These are phyloP conservation scores for Eclectus roratus DNA, from an alignment of 2,113 vertebrate species.

Conservation along the genomic window DNA sequence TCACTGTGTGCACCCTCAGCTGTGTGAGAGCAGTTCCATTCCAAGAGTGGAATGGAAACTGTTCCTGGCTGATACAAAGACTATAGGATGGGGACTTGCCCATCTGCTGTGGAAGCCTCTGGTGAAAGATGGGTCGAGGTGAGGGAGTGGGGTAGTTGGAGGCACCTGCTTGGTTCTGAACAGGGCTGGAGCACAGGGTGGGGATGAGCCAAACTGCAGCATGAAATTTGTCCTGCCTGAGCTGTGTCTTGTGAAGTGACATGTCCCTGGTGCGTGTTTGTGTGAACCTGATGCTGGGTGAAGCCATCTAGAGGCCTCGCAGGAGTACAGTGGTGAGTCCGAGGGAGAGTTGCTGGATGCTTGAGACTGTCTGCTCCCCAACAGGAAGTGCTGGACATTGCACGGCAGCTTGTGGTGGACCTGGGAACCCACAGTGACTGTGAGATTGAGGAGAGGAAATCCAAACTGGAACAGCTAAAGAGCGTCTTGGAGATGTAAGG, in stretches of 20 bases:
- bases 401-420: conserved; percentile 88
- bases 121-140: not conserved
- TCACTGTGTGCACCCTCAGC: accelerated
- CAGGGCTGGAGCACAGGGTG: not conserved
- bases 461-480: conserved; percentile 95
- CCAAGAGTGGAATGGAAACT: not conserved
- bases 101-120: not conserved
- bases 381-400: conserved; percentile 97
- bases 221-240: not conserved
- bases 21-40: not conserved
- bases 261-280: not conserved
- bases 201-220: not conserved
- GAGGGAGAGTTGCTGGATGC: not conserved
- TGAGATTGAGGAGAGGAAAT: conserved; percentile 94
- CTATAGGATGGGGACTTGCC: not conserved
- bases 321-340: not conserved
- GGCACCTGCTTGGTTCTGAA: not conserved
- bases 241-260: not conserved
- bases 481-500: conserved; percentile 97
- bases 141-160: not conserved
- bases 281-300: not conserved
- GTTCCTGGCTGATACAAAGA: not conserved
- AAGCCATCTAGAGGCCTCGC: not conserved
- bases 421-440: conserved; percentile 85
- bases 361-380: not conserved